Base-by-base conservation (phyloP, 2,888 invertebrate genomes). In the Cecidostiba fungosa region DNA sequence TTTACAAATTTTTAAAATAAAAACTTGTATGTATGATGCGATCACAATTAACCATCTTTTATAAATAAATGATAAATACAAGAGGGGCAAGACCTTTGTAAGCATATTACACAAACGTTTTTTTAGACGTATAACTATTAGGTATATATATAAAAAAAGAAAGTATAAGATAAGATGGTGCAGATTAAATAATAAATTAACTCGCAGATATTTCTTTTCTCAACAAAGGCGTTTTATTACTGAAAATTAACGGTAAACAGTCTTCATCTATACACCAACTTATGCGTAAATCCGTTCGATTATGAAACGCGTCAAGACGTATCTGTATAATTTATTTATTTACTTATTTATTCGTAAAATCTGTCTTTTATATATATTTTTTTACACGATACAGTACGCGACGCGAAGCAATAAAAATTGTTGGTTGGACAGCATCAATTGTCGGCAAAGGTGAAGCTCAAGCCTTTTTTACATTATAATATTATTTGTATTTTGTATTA, bases 271-370 rank as follows among this genome's bases (percentile, higher is more conserved):
- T 73, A 69, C 81, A 86, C 43, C 36, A 84, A 84, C 72, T 74
- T 83, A 23, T 69, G 62, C 59, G 43, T 72, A 23, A 39, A 79
- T 36, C 66, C 59, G 47, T 70, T 62, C 70, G 70, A 29, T 47
- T 77, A 14, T 47, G n/a, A 78, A 82, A 79, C n/a, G 50, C 80
- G 76, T 82, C 66, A 47, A 87, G n/a, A 54, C 77, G 84, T 83
- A 78, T 81, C 73, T 84, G 76, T 87, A 81, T 77, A 82, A 85
- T 79, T 82, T 84, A 87, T 84, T 86, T 81, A 87, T 87, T 83
- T 77, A 84, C 66, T 85, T 86, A 87, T 86, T 87, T 87, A 85
- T 86, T 85, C 26, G 62, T 86, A 82, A 84, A 86, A 82, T 84
- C 54, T 85, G 80, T 70, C 80, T 84, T 79, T 69, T 82, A 79